Base-by-base conservation (phyloP, 2,113 vertebrate genomes). In the Microcebus tavaratra region DNA sequence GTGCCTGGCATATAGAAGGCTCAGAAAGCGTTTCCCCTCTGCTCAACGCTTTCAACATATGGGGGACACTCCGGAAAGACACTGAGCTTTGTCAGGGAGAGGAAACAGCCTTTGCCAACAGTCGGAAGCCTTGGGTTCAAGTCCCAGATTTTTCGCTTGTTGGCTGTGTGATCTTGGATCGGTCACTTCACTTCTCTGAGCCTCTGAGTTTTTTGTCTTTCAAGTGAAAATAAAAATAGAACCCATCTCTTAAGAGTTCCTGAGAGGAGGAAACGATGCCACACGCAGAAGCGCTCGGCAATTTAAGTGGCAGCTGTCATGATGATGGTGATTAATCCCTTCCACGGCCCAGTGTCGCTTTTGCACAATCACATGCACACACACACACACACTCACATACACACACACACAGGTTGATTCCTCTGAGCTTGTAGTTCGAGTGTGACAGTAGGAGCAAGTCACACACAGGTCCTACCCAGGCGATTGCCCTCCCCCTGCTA, bases 11-110 rank as follows among this genome's bases (percentile, higher is more conserved):
- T 27, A 21, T 23, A 23, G 80, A 76, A 86, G 36, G 11, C 65
- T 67, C 65, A 4, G 80, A 67, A 72, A 79, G 23, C 2, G 5
- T 50, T 39, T 34, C 5, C 39, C 48, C n/a, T 53, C 50, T 39
- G 2, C 3, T 5, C 0, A 36, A 65, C 8, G 10, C 31, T 82
- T 78, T 36, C 48, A 7, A 18, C 55, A 1, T 34, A 6, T 5
- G 4, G 23, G n/a, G 76, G 29, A 39, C 8, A 73, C 17, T 45
- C 67, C 21, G 29, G 63, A 72, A 82, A 65, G 15, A 63, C 53
- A 53, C 63, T 39, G 61, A 25, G 21, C 78, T 76, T 75, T 21
- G 76, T 81, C 61, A 57, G 57, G 57, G 25, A 92, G n/a, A 55
- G 25, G 15, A 70, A 70, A 72, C 31, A 27, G 25, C 31, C 23